Evolutionary conservation across 2,888 invertebrate genomes (phyloP).

Genomic region (Drosophila pegasa): DNA sequence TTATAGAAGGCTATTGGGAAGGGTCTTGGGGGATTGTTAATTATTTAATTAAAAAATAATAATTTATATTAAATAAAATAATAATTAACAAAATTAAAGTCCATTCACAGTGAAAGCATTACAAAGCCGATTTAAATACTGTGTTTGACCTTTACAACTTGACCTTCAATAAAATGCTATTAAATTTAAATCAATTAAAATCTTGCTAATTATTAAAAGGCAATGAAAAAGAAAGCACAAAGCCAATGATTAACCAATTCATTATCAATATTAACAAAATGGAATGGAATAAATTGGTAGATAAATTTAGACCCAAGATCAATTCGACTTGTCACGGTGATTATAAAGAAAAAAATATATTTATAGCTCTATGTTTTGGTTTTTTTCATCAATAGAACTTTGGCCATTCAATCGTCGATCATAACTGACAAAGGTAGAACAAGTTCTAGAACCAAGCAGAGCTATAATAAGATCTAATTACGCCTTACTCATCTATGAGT

Average conservation of each 20-base stretch:
- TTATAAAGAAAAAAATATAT: constrained; percentile 16
- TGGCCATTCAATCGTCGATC: too few species aligned
- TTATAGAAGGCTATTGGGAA: not conserved
- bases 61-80: not conserved
- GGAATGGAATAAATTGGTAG: not conserved
- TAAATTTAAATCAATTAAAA: constrained; percentile 6
- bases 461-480: not conserved
- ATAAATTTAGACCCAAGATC: constrained; percentile 10
- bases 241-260: not conserved
- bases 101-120: not conserved
- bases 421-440: too few species aligned
- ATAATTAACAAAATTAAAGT: not conserved
- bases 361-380: not conserved
- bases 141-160: constrained; percentile 17
- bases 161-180: constrained; percentile 20
- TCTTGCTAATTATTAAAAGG: constrained; percentile 11
- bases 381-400: too few species aligned
- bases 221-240: constrained; percentile 32
- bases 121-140: not conserved
- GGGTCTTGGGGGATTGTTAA: not conserved
- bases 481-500: too few species aligned
- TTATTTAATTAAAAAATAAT: not conserved
- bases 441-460: not conserved
- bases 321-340: constrained; percentile 43
- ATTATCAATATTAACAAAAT: constrained; percentile 17